Percentiles rank a stretch among this genome's conserved stretches.
Evolutionary conservation across 2,888 invertebrate genomes (phyloP).

Genomic region (Spisula solida): DNA sequence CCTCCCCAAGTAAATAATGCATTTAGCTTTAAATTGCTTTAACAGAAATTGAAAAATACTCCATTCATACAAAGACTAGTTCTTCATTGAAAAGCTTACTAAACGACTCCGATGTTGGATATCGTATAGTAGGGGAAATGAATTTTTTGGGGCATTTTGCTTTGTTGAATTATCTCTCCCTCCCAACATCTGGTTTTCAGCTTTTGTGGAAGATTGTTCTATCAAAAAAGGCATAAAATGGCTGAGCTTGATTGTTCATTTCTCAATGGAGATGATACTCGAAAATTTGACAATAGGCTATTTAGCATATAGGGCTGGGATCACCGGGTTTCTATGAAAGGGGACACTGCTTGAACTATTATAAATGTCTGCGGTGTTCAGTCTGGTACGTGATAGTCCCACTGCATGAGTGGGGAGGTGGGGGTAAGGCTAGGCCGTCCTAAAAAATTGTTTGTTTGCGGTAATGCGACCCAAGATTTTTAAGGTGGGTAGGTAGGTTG

Average conservation of each 20-base stretch:
- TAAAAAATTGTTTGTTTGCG: too few relatives aligned
- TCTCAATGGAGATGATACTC: slow-evolving; percentile 65
- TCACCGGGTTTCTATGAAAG: slow-evolving; percentile 51
- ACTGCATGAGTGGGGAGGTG: slow-evolving; percentile 43
- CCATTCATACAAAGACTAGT: slow-evolving; percentile 52
- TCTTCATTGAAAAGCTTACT: slow-evolving; percentile 41
- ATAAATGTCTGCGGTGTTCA: slow-evolving; percentile 38
- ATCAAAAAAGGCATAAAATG: slow-evolving; percentile 65
- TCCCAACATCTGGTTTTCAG: slow-evolving; percentile 61
- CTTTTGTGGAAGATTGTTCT: slow-evolving; percentile 48
- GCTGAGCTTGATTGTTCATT: slow-evolving; percentile 57
- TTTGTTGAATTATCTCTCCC: slow-evolving; percentile 49
- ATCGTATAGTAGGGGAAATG: slow-evolving; percentile 31
- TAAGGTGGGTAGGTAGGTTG: too few relatives aligned
- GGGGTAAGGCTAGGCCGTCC: slow-evolving; percentile 20
- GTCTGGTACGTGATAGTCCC: slow-evolving; percentile 49
- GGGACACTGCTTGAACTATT: slow-evolving; percentile 60
- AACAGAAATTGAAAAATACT: slow-evolving; percentile 61
- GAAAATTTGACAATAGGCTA: slow-evolving; percentile 66
- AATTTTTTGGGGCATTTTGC: slow-evolving; percentile 46
- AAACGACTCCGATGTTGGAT: slow-evolving; percentile 29
- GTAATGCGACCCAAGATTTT: too few relatives aligned
- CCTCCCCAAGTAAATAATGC: slow-evolving; percentile 69
- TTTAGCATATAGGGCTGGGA: slow-evolving; percentile 64
- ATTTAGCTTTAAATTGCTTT: slow-evolving; percentile 63